Base-by-base conservation (phyloP, 2,888 invertebrate genomes). In the Strigamia maritima region DNA sequence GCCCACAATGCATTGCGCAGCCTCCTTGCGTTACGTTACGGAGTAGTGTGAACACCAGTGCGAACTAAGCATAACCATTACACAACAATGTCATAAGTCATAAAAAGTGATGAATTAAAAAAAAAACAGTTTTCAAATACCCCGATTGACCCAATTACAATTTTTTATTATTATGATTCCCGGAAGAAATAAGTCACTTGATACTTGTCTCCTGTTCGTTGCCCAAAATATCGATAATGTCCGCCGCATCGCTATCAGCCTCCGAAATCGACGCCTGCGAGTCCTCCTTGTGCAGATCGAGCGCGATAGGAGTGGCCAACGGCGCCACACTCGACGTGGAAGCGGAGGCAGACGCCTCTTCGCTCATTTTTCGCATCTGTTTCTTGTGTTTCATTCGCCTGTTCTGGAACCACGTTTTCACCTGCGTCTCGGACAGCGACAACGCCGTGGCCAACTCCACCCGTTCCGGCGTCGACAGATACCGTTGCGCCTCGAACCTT, bases 331-430 rank as follows among this genome's bases (percentile, higher is more conserved):
- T 90, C 49, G 77, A 54, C 10, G 26, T 16, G 16, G 31, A 89
- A 0, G 87, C 88, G 26, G 77, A 54, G 2, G 26, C 24, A 7
- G 31, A 89, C 0, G 87, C 88, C 87, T 89, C 89, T 82, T 90
- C 90, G 79, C 79, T 82, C 80, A 91, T 87, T 83, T 93, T 93
- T 83, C 93, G 86, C 86, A 95, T 87, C 84, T 95, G 94, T 84
- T 96, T 96, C 89, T 96, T 96, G 86, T 96, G 95, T 85, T 96
- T 96, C 98, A 98, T 98, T 83, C 98, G 89, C 31, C 97, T 88
- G 87, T 98, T 98, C 88, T 98, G 97, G 87, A 98, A 97, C 97
- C 97, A 97, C 81, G 97, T 98, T 89, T 97, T 97, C 81, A 97
- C 95, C 89, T 97, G 92, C 65, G 98, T 98, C 88, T 98, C 98